These are phyloP conservation scores for Gephyroberyx darwinii DNA, from an alignment of 2,797 vertebrate genomes.

Conservation along the genomic window DNA sequence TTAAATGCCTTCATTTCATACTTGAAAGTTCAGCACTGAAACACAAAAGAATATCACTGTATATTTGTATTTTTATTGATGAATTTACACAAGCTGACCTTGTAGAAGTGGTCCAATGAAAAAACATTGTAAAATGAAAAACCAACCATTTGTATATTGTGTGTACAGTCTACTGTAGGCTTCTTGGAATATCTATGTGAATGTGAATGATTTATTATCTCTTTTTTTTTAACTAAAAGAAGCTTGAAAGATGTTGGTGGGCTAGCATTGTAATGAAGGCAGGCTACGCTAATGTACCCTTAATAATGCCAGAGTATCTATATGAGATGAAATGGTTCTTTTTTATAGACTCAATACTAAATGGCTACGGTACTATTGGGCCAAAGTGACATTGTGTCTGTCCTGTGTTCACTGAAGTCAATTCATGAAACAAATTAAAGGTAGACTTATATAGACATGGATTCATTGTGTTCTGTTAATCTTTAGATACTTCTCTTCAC, in stretches of 20 bases:
- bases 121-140: constrained; percentile 16
- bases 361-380: constrained; percentile 59
- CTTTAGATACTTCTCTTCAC: background rate
- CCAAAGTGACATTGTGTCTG: constrained; percentile 68
- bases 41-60: constrained; percentile 45
- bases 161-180: constrained; percentile 60
- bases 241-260: constrained; percentile 43
- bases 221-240: constrained; percentile 17
- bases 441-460: background rate
- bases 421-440: constrained; percentile 50
- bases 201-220: constrained; percentile 8
- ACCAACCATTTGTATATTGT: constrained; percentile 48
- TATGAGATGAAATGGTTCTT: constrained; percentile 39
- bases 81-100: constrained; percentile 41
- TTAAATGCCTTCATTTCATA: constrained; percentile 70
- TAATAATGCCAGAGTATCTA: constrained; percentile 57
- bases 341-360: constrained; percentile 44
- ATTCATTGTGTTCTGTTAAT: background rate
- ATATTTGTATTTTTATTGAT: constrained; percentile 48
- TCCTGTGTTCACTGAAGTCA: constrained; percentile 58
- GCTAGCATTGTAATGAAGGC: constrained; percentile 41
- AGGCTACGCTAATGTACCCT: constrained; percentile 24
- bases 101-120: constrained; percentile 39
- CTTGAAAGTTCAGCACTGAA: constrained; percentile 74
- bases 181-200: constrained; percentile 47